These are phyloP conservation scores for Dichetophora obliterata DNA, from an alignment of 2,888 invertebrate species.

Conservation along the genomic window DNA sequence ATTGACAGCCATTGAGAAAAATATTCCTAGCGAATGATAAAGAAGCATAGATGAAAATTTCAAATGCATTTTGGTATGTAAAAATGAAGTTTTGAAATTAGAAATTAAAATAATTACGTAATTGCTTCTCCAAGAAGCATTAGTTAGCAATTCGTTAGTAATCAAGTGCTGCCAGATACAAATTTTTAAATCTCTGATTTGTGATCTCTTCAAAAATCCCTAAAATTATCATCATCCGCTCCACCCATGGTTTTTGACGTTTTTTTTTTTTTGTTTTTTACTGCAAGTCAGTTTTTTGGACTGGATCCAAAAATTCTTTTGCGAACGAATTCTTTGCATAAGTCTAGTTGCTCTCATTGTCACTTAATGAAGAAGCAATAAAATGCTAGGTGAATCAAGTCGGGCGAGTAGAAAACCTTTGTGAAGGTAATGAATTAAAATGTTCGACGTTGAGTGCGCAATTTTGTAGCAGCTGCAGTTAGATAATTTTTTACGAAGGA, in stretches of 20 bases:
- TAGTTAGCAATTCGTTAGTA: not conserved
- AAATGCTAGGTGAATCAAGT: not conserved
- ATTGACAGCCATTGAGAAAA: not conserved
- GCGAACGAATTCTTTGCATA: conserved; percentile 11
- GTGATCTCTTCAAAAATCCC: too few relatives aligned
- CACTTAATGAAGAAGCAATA: conserved; percentile 18
- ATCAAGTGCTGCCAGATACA: not conserved
- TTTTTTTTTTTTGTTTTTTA: not conserved
- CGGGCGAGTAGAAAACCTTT: too few relatives aligned
- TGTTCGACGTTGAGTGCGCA: not conserved
- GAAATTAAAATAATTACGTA: not conserved
- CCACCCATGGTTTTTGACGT: not conserved
- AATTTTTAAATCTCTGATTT: too few relatives aligned
- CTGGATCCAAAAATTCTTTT: not conserved
- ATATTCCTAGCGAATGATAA: not conserved
- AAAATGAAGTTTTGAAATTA: not conserved
- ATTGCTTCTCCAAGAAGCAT: not conserved
- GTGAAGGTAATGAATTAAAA: not conserved
- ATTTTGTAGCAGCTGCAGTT: not conserved
- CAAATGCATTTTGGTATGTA: not conserved
- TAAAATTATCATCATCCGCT: not conserved
- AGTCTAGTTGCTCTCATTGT: not conserved
- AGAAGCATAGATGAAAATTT: not conserved
- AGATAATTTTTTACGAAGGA: not conserved
- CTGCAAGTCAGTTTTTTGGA: conserved; percentile 5